Evolutionary conservation across 23 tunicate genomes (phyloP).

Genomic region (Trididemnum nubilum): DNA sequence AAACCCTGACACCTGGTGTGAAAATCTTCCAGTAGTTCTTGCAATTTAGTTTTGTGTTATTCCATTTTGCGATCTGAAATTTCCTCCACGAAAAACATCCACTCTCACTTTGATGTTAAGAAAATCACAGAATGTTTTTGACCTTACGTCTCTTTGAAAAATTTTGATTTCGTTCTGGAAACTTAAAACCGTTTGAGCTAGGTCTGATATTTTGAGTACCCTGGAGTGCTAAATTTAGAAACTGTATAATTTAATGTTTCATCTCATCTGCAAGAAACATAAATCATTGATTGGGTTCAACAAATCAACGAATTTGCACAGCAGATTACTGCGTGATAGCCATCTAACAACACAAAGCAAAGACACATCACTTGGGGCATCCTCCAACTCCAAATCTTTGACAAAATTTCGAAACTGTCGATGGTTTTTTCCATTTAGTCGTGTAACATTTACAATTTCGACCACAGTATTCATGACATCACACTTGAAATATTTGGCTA

Average conservation of each 20-base stretch:
- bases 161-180: constrained; percentile 29
- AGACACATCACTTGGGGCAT: constrained; percentile 28
- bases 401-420: constrained; percentile 46
- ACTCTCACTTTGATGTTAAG: constrained; percentile 9
- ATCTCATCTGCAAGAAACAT: too few relatives aligned
- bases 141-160: constrained; percentile 19
- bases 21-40: constrained; percentile 25
- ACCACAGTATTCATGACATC: constrained; percentile 36
- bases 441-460: constrained; percentile 26
- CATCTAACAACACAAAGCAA: constrained; percentile 7
- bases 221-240: too few relatives aligned
- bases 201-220: constrained; percentile 19
- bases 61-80: not conserved
- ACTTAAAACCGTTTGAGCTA: constrained; percentile 22
- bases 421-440: constrained; percentile 32
- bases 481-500: constrained; percentile 39
- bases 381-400: constrained; percentile 38
- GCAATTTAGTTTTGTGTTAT: constrained; percentile 33
- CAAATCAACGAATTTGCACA: constrained; percentile 27
- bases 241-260: not conserved
- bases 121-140: constrained; percentile 23
- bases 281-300: constrained; percentile 29
- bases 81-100: not conserved
- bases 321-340: constrained; percentile 30
- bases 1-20: constrained; percentile 38